phyloP scores from a whole-genome alignment of 2,888 invertebrate species.

The Dermolepida albohirtum region DNA sequence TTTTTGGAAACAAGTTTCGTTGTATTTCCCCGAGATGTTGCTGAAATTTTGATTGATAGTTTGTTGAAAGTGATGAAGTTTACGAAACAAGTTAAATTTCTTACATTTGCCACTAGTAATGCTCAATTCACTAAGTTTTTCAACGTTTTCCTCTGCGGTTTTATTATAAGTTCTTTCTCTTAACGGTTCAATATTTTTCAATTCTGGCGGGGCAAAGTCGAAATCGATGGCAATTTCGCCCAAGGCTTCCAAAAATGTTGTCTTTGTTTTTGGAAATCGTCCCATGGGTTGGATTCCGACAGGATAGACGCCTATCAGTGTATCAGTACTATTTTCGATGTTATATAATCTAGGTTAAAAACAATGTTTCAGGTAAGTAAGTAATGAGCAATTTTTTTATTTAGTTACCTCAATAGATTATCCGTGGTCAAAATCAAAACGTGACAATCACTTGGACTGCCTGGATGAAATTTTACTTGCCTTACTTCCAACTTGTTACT shows the following conservation, averaged over 20 bases:
- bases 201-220: slow-evolving; percentile 76
- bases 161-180: slow-evolving; percentile 2
- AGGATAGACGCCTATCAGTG: slow-evolving; percentile 54
- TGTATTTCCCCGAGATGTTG: not conserved
- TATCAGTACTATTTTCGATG: slow-evolving; percentile 56
- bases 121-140: slow-evolving; percentile 11
- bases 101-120: not conserved
- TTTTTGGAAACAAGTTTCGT: slow-evolving; percentile 19
- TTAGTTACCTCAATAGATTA: slow-evolving; percentile 81
- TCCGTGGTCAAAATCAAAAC: slow-evolving; percentile 85
- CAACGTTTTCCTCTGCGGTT: not conserved
- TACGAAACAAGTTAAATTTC: not conserved
- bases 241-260: slow-evolving; percentile 66
- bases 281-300: slow-evolving; percentile 61
- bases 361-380: slow-evolving; percentile 2
- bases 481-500: slow-evolving; percentile 77
- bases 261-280: slow-evolving; percentile 59
- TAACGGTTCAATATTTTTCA: slow-evolving; percentile 32
- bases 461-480: slow-evolving; percentile 89
- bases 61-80: not conserved
- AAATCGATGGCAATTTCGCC: slow-evolving; percentile 91
- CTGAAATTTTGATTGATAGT: not conserved
- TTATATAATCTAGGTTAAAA: slow-evolving; percentile 58
- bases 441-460: slow-evolving; percentile 80
- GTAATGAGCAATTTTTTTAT: not conserved